Conservation (phyloP, 2,113 vertebrate genomes). For the Bucco capensis region DNA sequence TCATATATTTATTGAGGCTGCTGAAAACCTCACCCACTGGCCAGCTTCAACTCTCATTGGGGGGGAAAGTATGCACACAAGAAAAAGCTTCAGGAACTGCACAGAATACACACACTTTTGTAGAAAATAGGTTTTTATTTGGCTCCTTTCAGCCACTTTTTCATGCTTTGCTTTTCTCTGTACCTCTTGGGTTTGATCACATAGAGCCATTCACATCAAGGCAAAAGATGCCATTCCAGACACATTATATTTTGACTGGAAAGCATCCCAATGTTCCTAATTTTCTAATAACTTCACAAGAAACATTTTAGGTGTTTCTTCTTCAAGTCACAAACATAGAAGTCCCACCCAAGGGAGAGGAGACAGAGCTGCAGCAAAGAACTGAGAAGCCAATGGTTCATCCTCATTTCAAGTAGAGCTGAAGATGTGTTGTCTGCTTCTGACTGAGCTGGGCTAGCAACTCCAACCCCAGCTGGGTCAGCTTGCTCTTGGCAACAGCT, state of each 20-base stretch:
- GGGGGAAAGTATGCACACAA: neutral
- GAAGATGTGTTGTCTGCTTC: neutral
- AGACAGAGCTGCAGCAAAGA: slow-evolving; percentile 20
- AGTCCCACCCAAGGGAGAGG: neutral
- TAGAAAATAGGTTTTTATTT: slow-evolving; percentile 79
- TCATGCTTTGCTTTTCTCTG: slow-evolving; percentile 10
- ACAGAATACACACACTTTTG: slow-evolving; percentile 5
- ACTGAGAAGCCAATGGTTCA: neutral
- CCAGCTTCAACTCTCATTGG: too few species aligned
- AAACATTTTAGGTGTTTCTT: neutral
- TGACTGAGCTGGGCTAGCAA: neutral
- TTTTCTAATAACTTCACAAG: neutral
- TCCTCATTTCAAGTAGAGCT: neutral
- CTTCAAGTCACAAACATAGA: neutral
- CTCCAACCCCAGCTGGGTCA: neutral
- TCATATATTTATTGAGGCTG: too few species aligned
- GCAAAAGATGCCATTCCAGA: slow-evolving; percentile 14
- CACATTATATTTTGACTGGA: neutral
- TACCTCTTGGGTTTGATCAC: slow-evolving; percentile 23
- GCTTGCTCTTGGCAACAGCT: neutral
- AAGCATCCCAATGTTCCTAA: slow-evolving; percentile 2
- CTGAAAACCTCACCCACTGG: too few species aligned
- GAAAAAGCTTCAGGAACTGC: neutral
- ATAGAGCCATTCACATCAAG: neutral
- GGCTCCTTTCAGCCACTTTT: slow-evolving; percentile 46